Conservation (phyloP, 2,113 vertebrate species). For the Urocolius indicus region DNA sequence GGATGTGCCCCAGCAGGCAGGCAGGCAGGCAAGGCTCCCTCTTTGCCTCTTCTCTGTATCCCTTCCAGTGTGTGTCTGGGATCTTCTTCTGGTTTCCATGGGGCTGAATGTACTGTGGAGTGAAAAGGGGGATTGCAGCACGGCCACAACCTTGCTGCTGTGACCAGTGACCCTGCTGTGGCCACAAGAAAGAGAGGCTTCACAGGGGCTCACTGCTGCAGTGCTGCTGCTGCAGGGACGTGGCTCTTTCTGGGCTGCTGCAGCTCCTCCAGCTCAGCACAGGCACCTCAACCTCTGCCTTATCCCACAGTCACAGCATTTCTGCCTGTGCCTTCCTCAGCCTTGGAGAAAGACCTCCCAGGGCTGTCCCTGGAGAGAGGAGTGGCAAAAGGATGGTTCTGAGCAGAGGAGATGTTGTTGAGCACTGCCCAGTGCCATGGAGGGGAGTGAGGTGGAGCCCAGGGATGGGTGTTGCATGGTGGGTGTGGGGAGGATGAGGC, state of each 20-base stretch:
- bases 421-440: neutral
- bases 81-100: neutral
- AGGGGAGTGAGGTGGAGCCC: neutral
- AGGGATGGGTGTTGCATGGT: neutral
- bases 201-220: fast-evolving
- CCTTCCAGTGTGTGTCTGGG: neutral
- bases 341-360: no score
- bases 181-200: neutral
- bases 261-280: neutral
- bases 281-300: neutral
- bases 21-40: neutral
- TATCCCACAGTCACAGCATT: neutral
- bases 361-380: neutral
- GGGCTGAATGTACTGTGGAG: neutral
- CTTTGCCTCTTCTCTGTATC: neutral
- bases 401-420: neutral
- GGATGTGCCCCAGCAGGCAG: neutral
- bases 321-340: neutral
- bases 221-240: neutral
- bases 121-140: neutral
- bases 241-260: neutral
- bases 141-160: neutral
- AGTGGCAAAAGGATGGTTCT: neutral
- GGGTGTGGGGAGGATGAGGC: neutral
- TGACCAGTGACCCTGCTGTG: no score